Evolutionary conservation across 2,113 vertebrate species (phyloP).

Genomic region (Solenodon paradoxus): DNA sequence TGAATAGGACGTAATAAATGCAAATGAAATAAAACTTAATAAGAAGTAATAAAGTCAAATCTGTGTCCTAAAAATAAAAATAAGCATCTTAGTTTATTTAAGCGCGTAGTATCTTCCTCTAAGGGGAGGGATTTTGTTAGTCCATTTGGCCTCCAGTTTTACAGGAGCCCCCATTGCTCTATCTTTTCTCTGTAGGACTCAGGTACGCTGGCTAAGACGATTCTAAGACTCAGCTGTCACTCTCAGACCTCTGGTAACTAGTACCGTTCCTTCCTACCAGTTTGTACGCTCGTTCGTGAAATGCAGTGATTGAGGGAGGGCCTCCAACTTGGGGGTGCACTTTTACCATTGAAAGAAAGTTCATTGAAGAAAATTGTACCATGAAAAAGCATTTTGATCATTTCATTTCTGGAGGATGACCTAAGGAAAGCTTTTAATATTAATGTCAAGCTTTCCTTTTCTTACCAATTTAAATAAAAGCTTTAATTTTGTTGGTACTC

Average conservation of each 20-base stretch:
- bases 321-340: neutral
- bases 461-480: constrained; percentile 77
- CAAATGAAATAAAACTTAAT: too few species aligned
- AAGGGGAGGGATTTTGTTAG: neutral
- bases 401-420: constrained; percentile 64
- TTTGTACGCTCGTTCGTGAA: neutral
- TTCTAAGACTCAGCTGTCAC: constrained; percentile 35
- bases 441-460: constrained; percentile 73
- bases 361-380: constrained; percentile 66
- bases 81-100: constrained; percentile 64
- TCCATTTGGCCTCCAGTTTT: constrained; percentile 61
- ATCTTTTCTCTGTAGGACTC: constrained; percentile 63
- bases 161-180: constrained; percentile 35
- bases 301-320: neutral
- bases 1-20: too few species aligned
- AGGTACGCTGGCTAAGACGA: constrained; percentile 61
- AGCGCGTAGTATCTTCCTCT: constrained; percentile 45
- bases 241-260: constrained; percentile 22
- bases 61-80: too few species aligned
- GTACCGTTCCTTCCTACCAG: neutral
- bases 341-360: constrained; percentile 42
- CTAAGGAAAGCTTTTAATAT: constrained; percentile 65
- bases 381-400: constrained; percentile 60
- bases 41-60: too few species aligned
- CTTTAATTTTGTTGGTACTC: constrained; percentile 86